A percentile compares a stretch with the other conserved stretches of the same genome.
Evolutionary conservation across 2,888 invertebrate genomes (phyloP).

Genomic region (Limnephilus lunatus): DNA sequence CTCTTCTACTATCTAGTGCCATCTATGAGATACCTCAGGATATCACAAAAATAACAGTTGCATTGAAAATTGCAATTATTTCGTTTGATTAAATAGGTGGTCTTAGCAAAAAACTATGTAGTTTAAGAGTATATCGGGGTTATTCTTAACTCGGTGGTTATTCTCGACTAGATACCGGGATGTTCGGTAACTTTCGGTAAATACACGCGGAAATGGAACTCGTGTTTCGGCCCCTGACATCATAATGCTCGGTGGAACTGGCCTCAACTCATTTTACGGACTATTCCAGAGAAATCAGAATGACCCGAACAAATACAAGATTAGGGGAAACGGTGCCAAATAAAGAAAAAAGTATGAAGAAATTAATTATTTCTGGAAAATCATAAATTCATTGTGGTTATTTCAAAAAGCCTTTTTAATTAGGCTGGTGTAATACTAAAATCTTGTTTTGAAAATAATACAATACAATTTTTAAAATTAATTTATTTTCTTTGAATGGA

Average conservation of each 20-base stretch:
- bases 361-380: not conserved
- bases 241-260: not conserved
- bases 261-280: not conserved
- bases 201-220: conserved; percentile 14
- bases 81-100: not conserved
- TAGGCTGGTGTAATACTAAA: not conserved
- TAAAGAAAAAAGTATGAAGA: not conserved
- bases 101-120: not conserved
- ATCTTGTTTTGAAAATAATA: not conserved
- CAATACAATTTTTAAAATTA: not conserved
- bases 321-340: not conserved
- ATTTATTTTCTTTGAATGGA: not conserved
- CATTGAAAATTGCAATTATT: not conserved
- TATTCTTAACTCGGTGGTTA: not conserved
- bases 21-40: too few relatives aligned
- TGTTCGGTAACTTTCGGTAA: not conserved
- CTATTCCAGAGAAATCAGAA: not conserved
- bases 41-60: too few relatives aligned
- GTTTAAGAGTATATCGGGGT: not conserved
- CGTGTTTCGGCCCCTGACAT: conserved; percentile 4
- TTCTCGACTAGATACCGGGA: not conserved
- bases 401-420: not conserved
- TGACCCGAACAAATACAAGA: not conserved
- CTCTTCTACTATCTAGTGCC: too few relatives aligned
- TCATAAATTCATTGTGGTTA: not conserved